Evolutionary conservation across 2,797 vertebrate species (phyloP).

Genomic region (Enteromius radiatus): DNA sequence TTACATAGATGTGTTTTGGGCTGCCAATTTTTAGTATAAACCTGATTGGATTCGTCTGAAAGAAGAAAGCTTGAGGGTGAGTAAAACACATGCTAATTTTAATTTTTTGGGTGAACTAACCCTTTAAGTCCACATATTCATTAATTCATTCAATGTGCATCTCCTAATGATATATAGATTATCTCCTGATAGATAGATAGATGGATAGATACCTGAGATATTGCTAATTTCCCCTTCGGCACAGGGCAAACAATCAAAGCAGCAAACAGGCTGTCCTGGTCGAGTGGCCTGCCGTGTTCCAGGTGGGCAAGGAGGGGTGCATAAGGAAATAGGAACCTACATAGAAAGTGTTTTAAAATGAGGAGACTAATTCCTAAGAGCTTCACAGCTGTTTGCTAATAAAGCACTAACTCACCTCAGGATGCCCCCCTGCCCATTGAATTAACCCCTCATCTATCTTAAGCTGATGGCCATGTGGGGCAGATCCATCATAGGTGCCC

Average conservation of each 20-base stretch:
- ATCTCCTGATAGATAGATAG: not conserved
- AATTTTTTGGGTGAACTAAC: too few species aligned
- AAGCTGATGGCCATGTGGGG: slow-evolving; percentile 67
- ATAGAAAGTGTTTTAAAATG: slow-evolving; percentile 1
- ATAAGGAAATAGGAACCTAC: slow-evolving; percentile 75
- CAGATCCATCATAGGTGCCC: slow-evolving; percentile 78
- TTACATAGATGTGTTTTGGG: too few species aligned
- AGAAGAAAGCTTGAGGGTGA: too few species aligned
- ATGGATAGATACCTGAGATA: slow-evolving; percentile 67
- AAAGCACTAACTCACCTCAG: slow-evolving; percentile 60
- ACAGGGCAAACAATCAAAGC: slow-evolving; percentile 80
- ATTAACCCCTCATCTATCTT: slow-evolving; percentile 66
- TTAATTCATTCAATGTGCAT: not conserved
- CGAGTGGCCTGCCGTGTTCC: slow-evolving; percentile 73
- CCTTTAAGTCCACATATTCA: too few species aligned
- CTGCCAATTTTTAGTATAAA: too few species aligned
- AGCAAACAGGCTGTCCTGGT: slow-evolving; percentile 71
- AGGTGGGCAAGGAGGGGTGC: slow-evolving; percentile 70
- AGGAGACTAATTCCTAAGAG: not conserved
- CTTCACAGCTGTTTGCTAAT: not conserved
- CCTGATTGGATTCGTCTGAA: too few species aligned
- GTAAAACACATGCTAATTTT: too few species aligned
- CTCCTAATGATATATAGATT: not conserved
- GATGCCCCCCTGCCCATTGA: slow-evolving; percentile 70
- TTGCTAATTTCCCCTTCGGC: slow-evolving; percentile 79